Evolutionary conservation across 1,140 invertebrate species (phyloP).

Genomic region (Bathynomus jamesi): DNA sequence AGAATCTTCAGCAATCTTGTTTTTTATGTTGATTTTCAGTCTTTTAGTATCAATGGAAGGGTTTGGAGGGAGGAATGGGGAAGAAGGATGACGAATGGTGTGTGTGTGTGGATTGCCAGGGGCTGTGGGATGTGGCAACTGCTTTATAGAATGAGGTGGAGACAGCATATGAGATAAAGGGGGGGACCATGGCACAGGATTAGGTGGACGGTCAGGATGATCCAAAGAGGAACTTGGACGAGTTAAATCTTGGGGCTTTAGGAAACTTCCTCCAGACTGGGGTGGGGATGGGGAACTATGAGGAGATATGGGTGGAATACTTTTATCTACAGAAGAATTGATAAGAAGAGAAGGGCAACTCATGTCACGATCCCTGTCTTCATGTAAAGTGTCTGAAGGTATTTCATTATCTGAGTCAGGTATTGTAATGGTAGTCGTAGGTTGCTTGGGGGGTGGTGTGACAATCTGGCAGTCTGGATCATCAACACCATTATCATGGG

Average conservation of each 20-base stretch:
- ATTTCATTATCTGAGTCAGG: constrained; percentile 31
- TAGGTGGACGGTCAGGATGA: background rate
- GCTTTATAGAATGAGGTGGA: background rate
- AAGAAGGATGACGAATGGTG: background rate
- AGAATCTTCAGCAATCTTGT: background rate
- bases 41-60: background rate
- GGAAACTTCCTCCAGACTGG: background rate
- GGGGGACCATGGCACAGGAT: background rate
- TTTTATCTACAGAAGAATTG: background rate
- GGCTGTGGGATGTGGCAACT: background rate
- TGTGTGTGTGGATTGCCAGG: background rate
- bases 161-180: background rate
- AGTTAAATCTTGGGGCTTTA: background rate
- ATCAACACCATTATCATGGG: background rate
- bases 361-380: constrained; percentile 2
- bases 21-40: background rate
- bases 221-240: background rate
- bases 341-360: background rate
- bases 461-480: constrained; percentile 35
- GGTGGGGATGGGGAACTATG: background rate
- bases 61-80: background rate
- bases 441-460: constrained; percentile 29
- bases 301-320: background rate
- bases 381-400: constrained; percentile 10
- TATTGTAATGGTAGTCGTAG: constrained; percentile 35